phyloP scores from a whole-genome alignment of 2,113 vertebrate species.

The Callocephalon fimbriatum region DNA sequence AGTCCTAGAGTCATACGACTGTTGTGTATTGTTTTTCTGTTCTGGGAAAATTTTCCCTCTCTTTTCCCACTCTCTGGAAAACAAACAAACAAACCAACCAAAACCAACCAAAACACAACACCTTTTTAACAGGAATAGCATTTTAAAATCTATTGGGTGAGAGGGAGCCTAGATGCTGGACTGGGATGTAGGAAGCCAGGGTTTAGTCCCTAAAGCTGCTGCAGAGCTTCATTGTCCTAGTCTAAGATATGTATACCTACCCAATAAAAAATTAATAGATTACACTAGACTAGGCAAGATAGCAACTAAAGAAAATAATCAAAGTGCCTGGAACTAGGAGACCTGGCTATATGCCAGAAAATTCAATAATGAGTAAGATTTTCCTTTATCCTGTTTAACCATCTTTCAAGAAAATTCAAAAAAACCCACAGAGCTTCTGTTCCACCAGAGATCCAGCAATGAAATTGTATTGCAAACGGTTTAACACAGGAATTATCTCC shows the following conservation, averaged over 20 bases:
- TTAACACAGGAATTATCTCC: constrained; percentile 76
- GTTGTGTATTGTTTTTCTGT: background rate
- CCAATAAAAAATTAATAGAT: constrained; percentile 82
- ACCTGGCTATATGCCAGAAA: constrained; percentile 70
- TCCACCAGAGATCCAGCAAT: constrained; percentile 72
- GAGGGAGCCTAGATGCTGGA: background rate
- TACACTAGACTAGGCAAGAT: constrained; percentile 76
- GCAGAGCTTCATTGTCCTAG: background rate
- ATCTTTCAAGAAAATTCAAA: constrained; percentile 54
- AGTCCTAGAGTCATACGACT: background rate
- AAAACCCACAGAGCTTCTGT: constrained; percentile 69
- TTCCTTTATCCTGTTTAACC: constrained; percentile 73
- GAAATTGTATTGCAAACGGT: constrained; percentile 71
- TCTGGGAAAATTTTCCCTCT: background rate
- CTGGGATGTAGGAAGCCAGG: background rate
- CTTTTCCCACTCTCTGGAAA: background rate
- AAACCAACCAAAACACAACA: background rate
- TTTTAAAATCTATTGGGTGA: background rate
- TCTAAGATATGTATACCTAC: background rate
- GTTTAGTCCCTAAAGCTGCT: background rate
- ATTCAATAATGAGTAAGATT: constrained; percentile 75
- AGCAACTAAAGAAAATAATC: constrained; percentile 78
- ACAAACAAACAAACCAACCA: background rate
- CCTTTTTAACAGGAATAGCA: background rate
- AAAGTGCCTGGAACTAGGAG: constrained; percentile 75